Evolutionary conservation across 2,113 vertebrate genomes (phyloP).

Genomic region (Aythya baeri): DNA sequence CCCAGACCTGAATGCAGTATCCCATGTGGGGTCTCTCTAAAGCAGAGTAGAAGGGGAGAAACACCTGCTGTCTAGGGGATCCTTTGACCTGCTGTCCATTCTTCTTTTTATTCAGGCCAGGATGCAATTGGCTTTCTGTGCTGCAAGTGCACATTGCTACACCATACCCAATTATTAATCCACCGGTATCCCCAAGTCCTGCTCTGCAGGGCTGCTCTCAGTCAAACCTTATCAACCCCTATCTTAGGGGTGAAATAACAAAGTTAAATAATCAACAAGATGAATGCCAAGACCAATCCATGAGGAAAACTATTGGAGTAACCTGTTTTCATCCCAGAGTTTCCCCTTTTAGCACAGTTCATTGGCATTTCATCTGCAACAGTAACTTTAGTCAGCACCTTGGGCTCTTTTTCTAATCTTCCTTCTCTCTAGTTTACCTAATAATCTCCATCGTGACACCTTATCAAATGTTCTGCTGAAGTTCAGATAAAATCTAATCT

Average conservation of each 20-base stretch:
- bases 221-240: not conserved
- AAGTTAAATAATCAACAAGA: not conserved
- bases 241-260: not conserved
- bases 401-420: not conserved
- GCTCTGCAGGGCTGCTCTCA: too few relatives aligned
- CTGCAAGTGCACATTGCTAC: too few relatives aligned
- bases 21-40: not conserved
- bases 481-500: conserved; percentile 65
- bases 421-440: not conserved
- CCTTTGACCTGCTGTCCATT: not conserved
- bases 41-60: not conserved
- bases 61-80: not conserved
- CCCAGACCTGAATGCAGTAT: not conserved
- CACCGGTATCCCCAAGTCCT: too few relatives aligned
- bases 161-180: too few relatives aligned
- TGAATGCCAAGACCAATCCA: not conserved
- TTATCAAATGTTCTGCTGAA: conserved; percentile 45
- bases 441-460: conserved; percentile 27
- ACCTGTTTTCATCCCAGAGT: not conserved
- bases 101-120: not conserved
- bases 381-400: not conserved
- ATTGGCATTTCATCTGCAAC: not conserved
- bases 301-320: not conserved
- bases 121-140: too few relatives aligned
- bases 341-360: not conserved